Base-by-base conservation (phyloP, 2,797 vertebrate genomes). In the Tauraco hartlaubi region DNA sequence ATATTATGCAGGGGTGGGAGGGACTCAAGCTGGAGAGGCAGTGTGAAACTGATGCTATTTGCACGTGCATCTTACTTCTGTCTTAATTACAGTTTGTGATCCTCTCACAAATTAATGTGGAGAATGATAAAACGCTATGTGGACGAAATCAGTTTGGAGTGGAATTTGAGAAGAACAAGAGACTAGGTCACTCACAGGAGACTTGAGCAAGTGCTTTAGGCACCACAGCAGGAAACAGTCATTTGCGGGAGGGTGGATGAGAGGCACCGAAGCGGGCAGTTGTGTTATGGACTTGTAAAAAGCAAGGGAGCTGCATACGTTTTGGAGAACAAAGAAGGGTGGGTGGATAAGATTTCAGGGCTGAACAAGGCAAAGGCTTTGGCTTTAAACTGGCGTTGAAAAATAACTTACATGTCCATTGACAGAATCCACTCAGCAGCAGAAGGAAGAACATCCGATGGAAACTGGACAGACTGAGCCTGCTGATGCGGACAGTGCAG, bases 341-440 rank as follows among this genome's bases (percentile, higher is more conserved):
- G 68, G 20, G 39, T 71, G 62, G 31, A 1, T 73, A 56, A 81
- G 31, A 85, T 51, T 68, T 77, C 25, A 33, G 54, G n/a, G 15
- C 59, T 43, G 66, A 91, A 67, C 29, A 76, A 74, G 22, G 49
- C 63, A 63, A 94, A 77, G 48, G 23, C 31, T 92, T 85, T 91
- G 54, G 29, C 54, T 15, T 82, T 85, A 33, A 66, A 54, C 10
- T 44, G 26, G 1, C 11, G 3, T 41, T 93, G 49, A 63, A 74
- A 67, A 91, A 46, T 83, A 78, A 89, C 28, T 10, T 90, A 14
- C 1, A 9, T 97, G 41, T 97, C 91, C 63, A 21, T 92, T 97
- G 92, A 92, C 91, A 95, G 96, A 96, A 74, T 78, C 71, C 77
- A 48, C 61, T n/a, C 92, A 68, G 85, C 88, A 91, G 63, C 72